Base-by-base conservation (phyloP, 2,888 invertebrate genomes). In the Ichneumoninae sp. region DNA sequence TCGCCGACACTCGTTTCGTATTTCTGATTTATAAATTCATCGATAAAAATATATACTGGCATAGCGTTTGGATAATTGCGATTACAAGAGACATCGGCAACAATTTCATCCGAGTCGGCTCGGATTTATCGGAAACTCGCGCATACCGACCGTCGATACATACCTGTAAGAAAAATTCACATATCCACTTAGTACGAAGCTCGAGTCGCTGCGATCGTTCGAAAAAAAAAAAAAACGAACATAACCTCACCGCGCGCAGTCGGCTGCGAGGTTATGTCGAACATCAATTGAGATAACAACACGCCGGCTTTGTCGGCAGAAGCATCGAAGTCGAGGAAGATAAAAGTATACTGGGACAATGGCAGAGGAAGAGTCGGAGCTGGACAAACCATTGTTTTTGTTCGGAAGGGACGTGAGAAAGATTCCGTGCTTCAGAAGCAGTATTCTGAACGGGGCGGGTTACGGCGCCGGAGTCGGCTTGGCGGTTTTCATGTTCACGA, bases 361-460 rank as follows among this genome's bases (percentile, higher is more conserved):
- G 83, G 70, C 63, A 1, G 83, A 83, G 4, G 87, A 79, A 0
- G 73, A 80, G 26, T 22, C 16, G 7, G 63, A 71, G n/a, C 3
- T 77, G 6, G 36, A 80, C 47, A 57, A 26, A 96, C 94, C 95
- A 47, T 87, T 96, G 6, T 91, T 95, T 13, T 88, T 97, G 71
- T 97, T 97, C 92, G 97, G 97, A 10, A 95, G 96, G 88, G 96
- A 97, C 93, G 92, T 97, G 30, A 94, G 96, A 0, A 95, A 96
- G 94, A 96, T 98, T 83, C 97, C 97, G 0, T 98, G 98, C 93
- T 97, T 97, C 92, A 95, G 97, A 85, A 96, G 96, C 89, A 97
- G 97, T 91, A 96, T 97, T 90, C 91, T 98, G 0, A 96, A 96
- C 93, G 97, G 97, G 10, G 95, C 97, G 74, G 93, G 95, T 73